phyloP scores from a whole-genome alignment of 2,797 vertebrate species.

The Siniperca obscura region DNA sequence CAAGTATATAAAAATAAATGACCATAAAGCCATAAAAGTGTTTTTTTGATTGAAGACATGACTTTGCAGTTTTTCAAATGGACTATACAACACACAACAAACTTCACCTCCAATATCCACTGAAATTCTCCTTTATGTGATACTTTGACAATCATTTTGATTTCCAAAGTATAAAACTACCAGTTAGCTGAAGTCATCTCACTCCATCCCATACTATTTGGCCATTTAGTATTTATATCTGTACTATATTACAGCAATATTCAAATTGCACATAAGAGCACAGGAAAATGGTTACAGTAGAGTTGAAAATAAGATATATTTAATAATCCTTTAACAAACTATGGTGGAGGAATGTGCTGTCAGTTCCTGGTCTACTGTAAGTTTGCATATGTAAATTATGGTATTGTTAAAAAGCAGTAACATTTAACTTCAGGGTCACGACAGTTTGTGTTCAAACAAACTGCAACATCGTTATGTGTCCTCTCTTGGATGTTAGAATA shows the following conservation, averaged over 20 bases:
- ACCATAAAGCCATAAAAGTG: slow-evolving; percentile 30
- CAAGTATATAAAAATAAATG: slow-evolving; percentile 70
- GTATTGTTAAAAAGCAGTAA: slow-evolving; percentile 16
- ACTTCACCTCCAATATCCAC: neutral
- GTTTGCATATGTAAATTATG: slow-evolving; percentile 57
- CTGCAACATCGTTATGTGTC: neutral
- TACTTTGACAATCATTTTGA: slow-evolving; percentile 6
- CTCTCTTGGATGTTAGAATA: neutral
- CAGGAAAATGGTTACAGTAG: slow-evolving; percentile 26
- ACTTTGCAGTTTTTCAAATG: slow-evolving; percentile 24
- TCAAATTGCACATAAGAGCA: slow-evolving; percentile 63
- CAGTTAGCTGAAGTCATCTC: slow-evolving; percentile 16
- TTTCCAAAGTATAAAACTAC: slow-evolving; percentile 35
- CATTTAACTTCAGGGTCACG: neutral
- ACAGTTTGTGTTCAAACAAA: slow-evolving; percentile 11
- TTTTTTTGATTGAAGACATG: slow-evolving; percentile 43
- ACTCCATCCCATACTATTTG: slow-evolving; percentile 32
- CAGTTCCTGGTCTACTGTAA: slow-evolving; percentile 7
- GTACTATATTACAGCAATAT: slow-evolving; percentile 41
- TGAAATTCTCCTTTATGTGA: slow-evolving; percentile 12
- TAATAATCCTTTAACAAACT: slow-evolving; percentile 6
- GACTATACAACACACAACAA: slow-evolving; percentile 5
- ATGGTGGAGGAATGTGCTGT: slow-evolving; percentile 3
- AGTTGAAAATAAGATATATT: slow-evolving; percentile 23
- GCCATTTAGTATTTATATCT: slow-evolving; percentile 30